Evolutionary conservation across 2,797 vertebrate species (phyloP).

Genomic region (Pteronotus mesoamericanus): DNA sequence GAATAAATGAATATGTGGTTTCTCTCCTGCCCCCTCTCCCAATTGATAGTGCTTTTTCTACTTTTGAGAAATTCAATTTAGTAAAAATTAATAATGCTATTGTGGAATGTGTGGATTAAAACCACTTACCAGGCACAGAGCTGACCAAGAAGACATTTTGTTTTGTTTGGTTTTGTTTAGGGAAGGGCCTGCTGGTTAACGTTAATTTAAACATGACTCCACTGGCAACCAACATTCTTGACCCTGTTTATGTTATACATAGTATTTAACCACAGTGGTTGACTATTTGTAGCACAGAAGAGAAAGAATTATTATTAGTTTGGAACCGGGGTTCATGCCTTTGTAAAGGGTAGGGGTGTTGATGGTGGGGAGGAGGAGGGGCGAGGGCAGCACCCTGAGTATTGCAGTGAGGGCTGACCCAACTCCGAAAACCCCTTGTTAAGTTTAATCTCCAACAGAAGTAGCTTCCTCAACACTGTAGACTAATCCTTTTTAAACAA

Average conservation of each 20-base stretch:
- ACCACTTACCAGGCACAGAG: neutral
- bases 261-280: conserved; percentile 8
- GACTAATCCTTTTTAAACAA: neutral
- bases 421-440: neutral
- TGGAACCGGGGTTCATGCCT: neutral
- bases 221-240: conserved; percentile 36
- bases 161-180: conserved; percentile 30
- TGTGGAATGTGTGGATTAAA: neutral
- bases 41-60: neutral
- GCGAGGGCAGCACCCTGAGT: neutral
- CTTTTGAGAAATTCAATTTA: neutral
- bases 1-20: neutral
- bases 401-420: neutral
- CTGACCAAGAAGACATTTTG: neutral
- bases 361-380: neutral
- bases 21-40: neutral
- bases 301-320: conserved; percentile 31
- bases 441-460: neutral
- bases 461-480: neutral
- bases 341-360: neutral
- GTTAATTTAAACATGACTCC: conserved; percentile 61
- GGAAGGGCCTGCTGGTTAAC: conserved; percentile 46
- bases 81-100: neutral
- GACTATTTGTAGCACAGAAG: neutral
- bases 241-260: conserved; percentile 47